phyloP scores from a whole-genome alignment of 2,888 invertebrate genomes.

The Limnephilus lunatus region DNA sequence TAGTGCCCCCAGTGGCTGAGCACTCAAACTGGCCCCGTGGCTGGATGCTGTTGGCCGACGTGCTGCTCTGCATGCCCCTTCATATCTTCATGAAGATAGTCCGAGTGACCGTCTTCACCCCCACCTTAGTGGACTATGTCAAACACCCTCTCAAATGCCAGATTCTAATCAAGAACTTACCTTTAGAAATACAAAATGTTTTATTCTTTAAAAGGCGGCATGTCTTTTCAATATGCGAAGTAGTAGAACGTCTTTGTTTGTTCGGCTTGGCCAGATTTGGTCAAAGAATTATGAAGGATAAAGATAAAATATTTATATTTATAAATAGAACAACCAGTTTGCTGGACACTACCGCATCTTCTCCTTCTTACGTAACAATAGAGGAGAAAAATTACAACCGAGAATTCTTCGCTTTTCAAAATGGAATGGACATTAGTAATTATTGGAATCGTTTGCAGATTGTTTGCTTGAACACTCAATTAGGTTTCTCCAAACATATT shows the following conservation, averaged over 20 bases:
- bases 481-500: slow-evolving; percentile 70
- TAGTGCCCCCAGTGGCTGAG: slow-evolving; percentile 81
- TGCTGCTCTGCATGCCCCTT: slow-evolving; percentile 83
- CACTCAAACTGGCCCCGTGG: slow-evolving; percentile 80
- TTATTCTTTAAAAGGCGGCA: slow-evolving; percentile 79
- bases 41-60: slow-evolving; percentile 84
- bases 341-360: slow-evolving; percentile 81
- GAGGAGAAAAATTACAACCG: slow-evolving; percentile 78
- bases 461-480: slow-evolving; percentile 81
- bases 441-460: slow-evolving; percentile 85
- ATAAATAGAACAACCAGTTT: slow-evolving; percentile 80
- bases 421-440: slow-evolving; percentile 76
- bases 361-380: slow-evolving; percentile 79
- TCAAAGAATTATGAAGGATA: slow-evolving; percentile 81
- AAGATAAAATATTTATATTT: slow-evolving; percentile 84
- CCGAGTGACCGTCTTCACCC: slow-evolving; percentile 77
- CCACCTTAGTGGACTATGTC: slow-evolving; percentile 78
- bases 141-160: slow-evolving; percentile 82
- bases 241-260: slow-evolving; percentile 79
- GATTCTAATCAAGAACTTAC: slow-evolving; percentile 80
- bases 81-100: slow-evolving; percentile 83
- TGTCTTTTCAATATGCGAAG: slow-evolving; percentile 78
- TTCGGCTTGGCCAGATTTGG: slow-evolving; percentile 85
- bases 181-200: slow-evolving; percentile 75
- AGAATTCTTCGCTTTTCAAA: slow-evolving; percentile 77